Evolutionary conservation across 2,888 invertebrate species (phyloP).

Genomic region (Campoplex nolae): DNA sequence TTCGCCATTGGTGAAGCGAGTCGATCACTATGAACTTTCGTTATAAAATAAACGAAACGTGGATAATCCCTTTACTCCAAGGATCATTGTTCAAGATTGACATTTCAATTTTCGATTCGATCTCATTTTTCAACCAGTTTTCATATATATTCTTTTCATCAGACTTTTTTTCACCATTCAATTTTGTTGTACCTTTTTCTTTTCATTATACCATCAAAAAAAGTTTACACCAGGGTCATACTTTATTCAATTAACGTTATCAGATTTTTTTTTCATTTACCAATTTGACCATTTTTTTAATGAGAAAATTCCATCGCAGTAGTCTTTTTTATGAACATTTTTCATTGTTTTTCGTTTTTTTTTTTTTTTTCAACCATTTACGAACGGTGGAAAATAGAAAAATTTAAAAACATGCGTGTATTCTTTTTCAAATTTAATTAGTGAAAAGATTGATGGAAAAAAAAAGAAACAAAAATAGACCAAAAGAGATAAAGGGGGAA

Average conservation of each 20-base stretch:
- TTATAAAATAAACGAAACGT: slow-evolving; percentile 25
- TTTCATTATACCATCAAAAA: background rate
- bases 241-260: background rate
- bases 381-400: background rate
- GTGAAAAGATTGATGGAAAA: background rate
- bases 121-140: slow-evolving; percentile 34
- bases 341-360: too few relatives aligned
- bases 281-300: too few relatives aligned
- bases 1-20: slow-evolving; percentile 41
- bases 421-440: background rate
- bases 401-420: background rate
- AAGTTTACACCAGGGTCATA: background rate
- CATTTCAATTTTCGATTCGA: slow-evolving; percentile 62
- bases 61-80: background rate
- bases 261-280: background rate
- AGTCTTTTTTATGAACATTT: background rate
- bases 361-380: background rate
- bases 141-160: slow-evolving; percentile 7
- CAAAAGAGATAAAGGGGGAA: background rate
- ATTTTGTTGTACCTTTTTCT: background rate
- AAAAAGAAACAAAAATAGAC: background rate
- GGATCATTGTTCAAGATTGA: slow-evolving; percentile 57
- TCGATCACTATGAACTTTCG: slow-evolving; percentile 30
- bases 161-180: background rate
- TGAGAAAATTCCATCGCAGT: background rate